phyloP scores from a whole-genome alignment of 2,888 invertebrate species.

The Stegana nigrithorax region DNA sequence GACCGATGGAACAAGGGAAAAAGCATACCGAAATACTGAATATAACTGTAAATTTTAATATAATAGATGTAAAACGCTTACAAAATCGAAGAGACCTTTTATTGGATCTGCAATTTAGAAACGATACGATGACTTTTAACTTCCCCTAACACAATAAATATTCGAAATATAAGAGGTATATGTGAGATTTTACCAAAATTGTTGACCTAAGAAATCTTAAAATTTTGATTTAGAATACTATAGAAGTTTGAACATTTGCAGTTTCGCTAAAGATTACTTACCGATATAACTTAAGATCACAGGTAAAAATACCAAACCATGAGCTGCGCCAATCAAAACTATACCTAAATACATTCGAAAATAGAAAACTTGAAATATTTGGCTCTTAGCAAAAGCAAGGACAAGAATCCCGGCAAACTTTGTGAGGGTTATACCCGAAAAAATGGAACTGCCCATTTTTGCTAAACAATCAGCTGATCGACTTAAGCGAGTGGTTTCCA shows the following conservation, averaged over 20 bases:
- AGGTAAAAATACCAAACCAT: conserved; percentile 97
- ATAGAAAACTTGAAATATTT: conserved; percentile 96
- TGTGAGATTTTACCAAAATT: too few relatives aligned
- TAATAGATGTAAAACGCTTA: too few relatives aligned
- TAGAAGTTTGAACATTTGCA: neutral
- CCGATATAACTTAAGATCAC: conserved; percentile 97
- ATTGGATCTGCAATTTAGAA: too few relatives aligned
- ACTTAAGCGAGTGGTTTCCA: conserved; percentile 77
- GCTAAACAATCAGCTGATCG: conserved; percentile 87
- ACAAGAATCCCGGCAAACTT: conserved; percentile 98
- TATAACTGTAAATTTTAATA: too few relatives aligned
- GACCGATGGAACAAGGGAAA: too few relatives aligned
- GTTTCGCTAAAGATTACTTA: conserved; percentile 62
- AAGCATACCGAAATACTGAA: too few relatives aligned
- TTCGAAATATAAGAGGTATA: too few relatives aligned
- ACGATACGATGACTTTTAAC: too few relatives aligned
- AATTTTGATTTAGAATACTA: conserved; percentile 15
- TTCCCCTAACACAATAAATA: too few relatives aligned
- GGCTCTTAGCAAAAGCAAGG: conserved; percentile 95
- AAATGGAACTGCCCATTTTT: conserved; percentile 94
- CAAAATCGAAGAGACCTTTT: too few relatives aligned
- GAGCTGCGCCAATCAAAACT: conserved; percentile 95
- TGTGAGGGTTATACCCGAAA: conserved; percentile 97
- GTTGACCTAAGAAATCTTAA: too few relatives aligned
- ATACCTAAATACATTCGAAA: conserved; percentile 98